phyloP scores from a whole-genome alignment of 2,888 invertebrate genomes.

The Vannuccia rotundouncinata region DNA sequence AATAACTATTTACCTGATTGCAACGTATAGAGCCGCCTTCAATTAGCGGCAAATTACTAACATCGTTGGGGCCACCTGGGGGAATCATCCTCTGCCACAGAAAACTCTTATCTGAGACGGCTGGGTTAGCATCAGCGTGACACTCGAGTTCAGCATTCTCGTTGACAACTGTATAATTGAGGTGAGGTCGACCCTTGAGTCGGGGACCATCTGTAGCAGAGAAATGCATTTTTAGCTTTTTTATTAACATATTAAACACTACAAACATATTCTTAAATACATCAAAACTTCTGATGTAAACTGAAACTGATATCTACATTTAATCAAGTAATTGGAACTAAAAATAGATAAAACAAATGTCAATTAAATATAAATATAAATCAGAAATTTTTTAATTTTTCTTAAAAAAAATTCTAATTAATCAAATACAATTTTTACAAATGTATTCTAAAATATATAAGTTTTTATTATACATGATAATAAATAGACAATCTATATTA shows the following conservation, averaged over 20 bases:
- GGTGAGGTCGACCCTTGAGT: not conserved
- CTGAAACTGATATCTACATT: no score
- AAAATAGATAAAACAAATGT: no score
- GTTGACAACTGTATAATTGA: not conserved
- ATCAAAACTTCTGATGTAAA: no score
- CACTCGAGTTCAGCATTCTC: not conserved
- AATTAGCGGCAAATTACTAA: not conserved
- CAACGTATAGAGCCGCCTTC: not conserved
- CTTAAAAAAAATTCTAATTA: no score
- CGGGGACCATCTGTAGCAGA: slow-evolving; percentile 4
- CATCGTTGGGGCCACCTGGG: not conserved
- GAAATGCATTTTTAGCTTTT: not conserved
- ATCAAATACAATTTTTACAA: no score
- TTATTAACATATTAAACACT: not conserved
- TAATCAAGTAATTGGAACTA: no score
- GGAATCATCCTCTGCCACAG: not conserved
- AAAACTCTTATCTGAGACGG: not conserved
- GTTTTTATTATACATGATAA: no score
- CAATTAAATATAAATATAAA: no score
- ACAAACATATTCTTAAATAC: no score
- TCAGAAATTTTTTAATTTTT: no score
- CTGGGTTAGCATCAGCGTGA: not conserved
- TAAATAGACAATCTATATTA: no score
- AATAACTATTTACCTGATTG: not conserved
- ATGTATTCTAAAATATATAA: no score